A percentile compares a stretch with the other conserved stretches of the same genome.
phyloP scores from a whole-genome alignment of 2,113 vertebrate species.

The Halcyon malimbica region DNA sequence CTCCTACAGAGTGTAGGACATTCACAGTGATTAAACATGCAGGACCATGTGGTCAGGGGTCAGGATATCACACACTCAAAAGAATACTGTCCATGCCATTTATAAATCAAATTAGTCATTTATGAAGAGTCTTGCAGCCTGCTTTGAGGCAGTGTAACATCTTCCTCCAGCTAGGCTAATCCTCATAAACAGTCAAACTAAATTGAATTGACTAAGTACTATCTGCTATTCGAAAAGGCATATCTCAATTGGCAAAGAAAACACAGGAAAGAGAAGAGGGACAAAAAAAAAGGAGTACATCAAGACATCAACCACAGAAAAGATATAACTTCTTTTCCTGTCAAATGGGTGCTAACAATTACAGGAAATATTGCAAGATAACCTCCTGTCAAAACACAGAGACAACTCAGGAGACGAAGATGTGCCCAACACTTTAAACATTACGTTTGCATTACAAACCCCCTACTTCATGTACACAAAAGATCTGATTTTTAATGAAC shows the following conservation, averaged over 20 bases:
- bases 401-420: not conserved
- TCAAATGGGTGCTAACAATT: not conserved
- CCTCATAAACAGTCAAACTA: not conserved
- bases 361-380: slow-evolving; percentile 19
- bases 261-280: not conserved
- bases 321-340: not conserved
- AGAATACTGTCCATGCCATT: not conserved
- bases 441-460: not conserved
- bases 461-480: not conserved
- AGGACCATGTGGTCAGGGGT: no score
- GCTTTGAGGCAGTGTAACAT: not conserved
- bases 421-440: not conserved
- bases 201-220: not conserved
- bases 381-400: not conserved
- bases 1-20: not conserved
- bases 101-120: not conserved
- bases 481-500: not conserved
- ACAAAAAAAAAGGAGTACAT: not conserved
- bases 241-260: not conserved
- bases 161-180: not conserved
- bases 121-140: not conserved
- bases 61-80: not conserved
- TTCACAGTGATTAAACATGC: not conserved
- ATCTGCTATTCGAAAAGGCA: not conserved
- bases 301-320: not conserved